Conservation (phyloP, 2,888 invertebrate species). For the Clostera curtula region DNA sequence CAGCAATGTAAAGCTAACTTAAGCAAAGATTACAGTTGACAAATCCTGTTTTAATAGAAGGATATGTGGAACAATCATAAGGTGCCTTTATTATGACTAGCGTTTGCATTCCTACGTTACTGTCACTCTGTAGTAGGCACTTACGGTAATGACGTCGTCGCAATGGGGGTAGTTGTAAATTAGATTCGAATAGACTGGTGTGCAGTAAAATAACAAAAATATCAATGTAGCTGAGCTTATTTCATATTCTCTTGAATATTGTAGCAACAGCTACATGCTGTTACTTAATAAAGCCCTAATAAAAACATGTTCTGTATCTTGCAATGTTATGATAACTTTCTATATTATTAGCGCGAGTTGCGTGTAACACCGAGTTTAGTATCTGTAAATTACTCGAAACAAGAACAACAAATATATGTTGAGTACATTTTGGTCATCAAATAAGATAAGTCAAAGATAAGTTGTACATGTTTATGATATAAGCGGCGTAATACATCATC, state of each 20-base stretch:
- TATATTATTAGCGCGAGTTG: too few relatives aligned
- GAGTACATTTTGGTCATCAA: too few relatives aligned
- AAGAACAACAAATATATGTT: too few relatives aligned
- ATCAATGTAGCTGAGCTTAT: slow-evolving; percentile 12
- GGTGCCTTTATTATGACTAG: slow-evolving; percentile 32
- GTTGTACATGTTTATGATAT: too few relatives aligned
- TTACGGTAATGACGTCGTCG: slow-evolving; percentile 45
- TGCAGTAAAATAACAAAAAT: slow-evolving; percentile 22
- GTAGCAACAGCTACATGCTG: too few relatives aligned
- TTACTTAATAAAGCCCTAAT: too few relatives aligned
- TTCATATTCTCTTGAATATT: slow-evolving; percentile 9
- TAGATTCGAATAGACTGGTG: slow-evolving; percentile 32
- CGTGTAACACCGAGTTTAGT: too few relatives aligned
- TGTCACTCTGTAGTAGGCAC: slow-evolving; percentile 28
- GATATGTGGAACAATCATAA: slow-evolving; percentile 21
- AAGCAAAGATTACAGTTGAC: slow-evolving; percentile 3
- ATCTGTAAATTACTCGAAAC: too few relatives aligned
- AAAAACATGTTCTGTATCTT: too few relatives aligned
- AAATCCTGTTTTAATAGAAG: slow-evolving; percentile 9
- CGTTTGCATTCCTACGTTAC: slow-evolving; percentile 27
- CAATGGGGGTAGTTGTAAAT: slow-evolving; percentile 45
- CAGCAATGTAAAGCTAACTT: slow-evolving; percentile 9
- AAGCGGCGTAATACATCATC: too few relatives aligned
- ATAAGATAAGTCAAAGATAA: too few relatives aligned
- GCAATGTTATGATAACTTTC: too few relatives aligned